Conservation (phyloP, 2,113 vertebrate species). For the Phaethon lepturus region DNA sequence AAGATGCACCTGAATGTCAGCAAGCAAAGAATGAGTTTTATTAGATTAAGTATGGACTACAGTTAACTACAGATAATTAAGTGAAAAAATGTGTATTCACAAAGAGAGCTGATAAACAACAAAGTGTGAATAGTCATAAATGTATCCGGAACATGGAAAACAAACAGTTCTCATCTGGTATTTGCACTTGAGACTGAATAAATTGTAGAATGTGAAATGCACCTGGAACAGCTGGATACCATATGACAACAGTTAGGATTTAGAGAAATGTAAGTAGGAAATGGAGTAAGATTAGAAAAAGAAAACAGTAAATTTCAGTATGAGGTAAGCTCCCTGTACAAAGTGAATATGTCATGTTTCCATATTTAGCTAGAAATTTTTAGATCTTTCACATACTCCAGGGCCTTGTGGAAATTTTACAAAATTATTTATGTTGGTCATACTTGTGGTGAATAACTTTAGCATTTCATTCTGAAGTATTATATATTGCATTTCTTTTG, state of each 20-base stretch:
- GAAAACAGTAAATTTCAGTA: slow-evolving; percentile 53
- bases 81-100: slow-evolving; percentile 58
- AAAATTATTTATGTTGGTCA: not conserved
- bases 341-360: not conserved
- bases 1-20: slow-evolving; percentile 88
- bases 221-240: slow-evolving; percentile 66
- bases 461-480: slow-evolving; percentile 29
- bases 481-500: slow-evolving; percentile 11
- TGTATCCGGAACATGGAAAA: slow-evolving; percentile 14
- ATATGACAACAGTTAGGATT: slow-evolving; percentile 62
- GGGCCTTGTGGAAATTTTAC: slow-evolving; percentile 17
- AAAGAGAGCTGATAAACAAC: slow-evolving; percentile 43
- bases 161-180: slow-evolving; percentile 31
- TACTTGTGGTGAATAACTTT: slow-evolving; percentile 6
- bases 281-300: slow-evolving; percentile 63
- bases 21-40: slow-evolving; percentile 79
- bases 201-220: slow-evolving; percentile 62
- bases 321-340: slow-evolving; percentile 24
- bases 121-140: slow-evolving; percentile 59
- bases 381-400: slow-evolving; percentile 47
- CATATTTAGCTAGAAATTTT: slow-evolving; percentile 48
- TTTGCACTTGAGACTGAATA: slow-evolving; percentile 64
- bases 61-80: slow-evolving; percentile 68
- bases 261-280: slow-evolving; percentile 66
- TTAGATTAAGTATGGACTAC: slow-evolving; percentile 76